Base-by-base conservation (phyloP, 2,888 invertebrate genomes). In the Dynastes hyllus region DNA sequence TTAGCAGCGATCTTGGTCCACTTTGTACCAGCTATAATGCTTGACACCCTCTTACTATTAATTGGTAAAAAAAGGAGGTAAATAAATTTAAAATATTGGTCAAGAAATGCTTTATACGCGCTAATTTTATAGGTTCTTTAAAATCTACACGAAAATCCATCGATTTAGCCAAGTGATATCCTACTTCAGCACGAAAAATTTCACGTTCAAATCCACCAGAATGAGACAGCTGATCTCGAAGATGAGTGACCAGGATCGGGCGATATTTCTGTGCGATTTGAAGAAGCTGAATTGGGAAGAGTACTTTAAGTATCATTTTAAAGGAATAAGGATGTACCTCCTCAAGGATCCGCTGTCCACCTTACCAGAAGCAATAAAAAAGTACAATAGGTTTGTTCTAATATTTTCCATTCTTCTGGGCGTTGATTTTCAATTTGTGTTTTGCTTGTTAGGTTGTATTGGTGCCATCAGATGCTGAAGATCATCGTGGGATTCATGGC, bases 81-180 rank as follows among this genome's bases (percentile, higher is more conserved):
- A 90, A 90, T 1, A 58, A 3, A 53, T 11, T 2, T 53, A 53
- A 53, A n/a, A 53, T 22, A 29, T 61, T 9, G 61, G 1, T n/a
- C 22, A n/a, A 55, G n/a, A 16, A 1, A n/a, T 55, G 55, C 55
- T 65, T 61, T 27, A 27, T 9, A 6, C 6, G 51, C 13, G 2
- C 11, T 55, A 37, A 5, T 37, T 77, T 86, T 86, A 83, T 63
- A 90, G 97, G 95, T 92, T 97, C 92, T 89, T 95, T 81, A 94
- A 93, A 84, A 92, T 94, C 77, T 97, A 97, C 88, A 91, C 91
- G 78, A 96, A 95, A 87, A 92, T 97, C 76, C 94, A 96, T 87
- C 94, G 93, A 86, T 94, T 96, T 82, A 91, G 94, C 1, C 91
- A 92, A 0, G 93, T 94, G 0, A 88, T 97, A 45, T 91, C 93